These are phyloP conservation scores for Harpegnathos saltator DNA, from an alignment of 1,140 invertebrate species.

Conservation along the genomic window DNA sequence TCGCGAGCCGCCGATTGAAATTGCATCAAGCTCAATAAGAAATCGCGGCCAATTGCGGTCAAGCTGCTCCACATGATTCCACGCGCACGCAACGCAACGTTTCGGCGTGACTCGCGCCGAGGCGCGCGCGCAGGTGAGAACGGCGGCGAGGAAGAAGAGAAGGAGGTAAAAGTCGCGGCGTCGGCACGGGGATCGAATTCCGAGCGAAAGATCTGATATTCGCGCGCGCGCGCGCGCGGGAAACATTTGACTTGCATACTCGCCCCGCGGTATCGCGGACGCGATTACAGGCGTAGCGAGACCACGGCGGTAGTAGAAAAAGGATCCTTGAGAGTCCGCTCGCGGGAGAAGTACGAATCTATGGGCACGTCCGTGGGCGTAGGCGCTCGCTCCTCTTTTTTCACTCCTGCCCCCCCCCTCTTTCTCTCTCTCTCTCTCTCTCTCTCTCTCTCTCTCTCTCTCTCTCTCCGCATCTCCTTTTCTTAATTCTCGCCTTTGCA, in stretches of 20 bases:
- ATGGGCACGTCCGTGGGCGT: slow-evolving; percentile 45
- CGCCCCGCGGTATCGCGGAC: slow-evolving; percentile 47
- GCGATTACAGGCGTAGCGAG: slow-evolving; percentile 18
- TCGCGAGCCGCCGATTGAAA: neutral
- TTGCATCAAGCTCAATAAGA: slow-evolving; percentile 40
- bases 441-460: no score
- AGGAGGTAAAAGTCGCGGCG: slow-evolving; percentile 30
- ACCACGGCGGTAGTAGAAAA: slow-evolving; percentile 9
- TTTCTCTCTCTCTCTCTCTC: no score
- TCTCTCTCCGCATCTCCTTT: neutral
- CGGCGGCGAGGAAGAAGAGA: neutral
- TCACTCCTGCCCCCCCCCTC: neutral
- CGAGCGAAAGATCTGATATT: slow-evolving; percentile 42
- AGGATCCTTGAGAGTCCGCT: slow-evolving; percentile 46
- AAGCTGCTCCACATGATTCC: slow-evolving; percentile 5
- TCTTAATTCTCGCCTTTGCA: neutral
- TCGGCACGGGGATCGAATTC: slow-evolving; percentile 33
- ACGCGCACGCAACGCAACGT: neutral
- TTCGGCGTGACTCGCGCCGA: slow-evolving; percentile 13
- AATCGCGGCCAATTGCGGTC: slow-evolving; percentile 21
- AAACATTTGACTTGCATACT: slow-evolving; percentile 51
- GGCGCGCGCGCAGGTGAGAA: no score
- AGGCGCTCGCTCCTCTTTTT: slow-evolving; percentile 34
- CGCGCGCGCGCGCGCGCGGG: slow-evolving; percentile 3
- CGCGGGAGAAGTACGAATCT: slow-evolving; percentile 24